Evolutionary conservation across 2,797 vertebrate genomes (phyloP), one percentile per base, ranked within the genome.

Genomic region (Moxostoma hubbsi): DNA sequence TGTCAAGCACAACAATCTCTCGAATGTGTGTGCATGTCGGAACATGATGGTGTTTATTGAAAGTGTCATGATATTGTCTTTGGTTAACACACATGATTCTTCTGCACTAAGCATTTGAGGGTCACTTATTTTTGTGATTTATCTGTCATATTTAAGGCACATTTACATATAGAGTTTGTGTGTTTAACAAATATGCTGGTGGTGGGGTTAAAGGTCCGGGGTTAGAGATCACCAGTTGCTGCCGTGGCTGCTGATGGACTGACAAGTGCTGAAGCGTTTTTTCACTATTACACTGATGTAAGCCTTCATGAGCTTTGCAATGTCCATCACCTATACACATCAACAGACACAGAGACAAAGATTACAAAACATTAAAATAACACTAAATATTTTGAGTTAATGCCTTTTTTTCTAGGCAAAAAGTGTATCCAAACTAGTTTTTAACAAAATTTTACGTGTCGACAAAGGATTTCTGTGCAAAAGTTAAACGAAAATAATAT

Each of bases 241-340:
- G 83, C 94, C 94, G 0, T 96, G 96, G 89, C 96, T 98, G 82
- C 96, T 95, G 90, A 95, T 89, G 0, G 97, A 99, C 43, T 95
- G 95, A 4, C 95, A 95, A 87, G 95, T 96, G 90, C 97, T 99
- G 90, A 97, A 97, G 88, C 97, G 97, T 86, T 97, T 98, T 90
- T 97, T 97, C 80, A 99, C 98, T 0, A 99, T 99, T 95, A 97
- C 96, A 89, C 96, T 97, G 93, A 99, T 98, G 90, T 99, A 99
- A 69, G 97, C 97, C 89, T 99, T 99, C 97, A 99, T 99, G 85
- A 99, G 93, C 88, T 98, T 99, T 72, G 98, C 98, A 70, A 99
- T 96, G 86, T 97, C 97, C 91, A 98, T 96, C 86, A 99, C 98
- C 97, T 99, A 80, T 67, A 68, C 75, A 77, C 43, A 79, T n/a